Conservation (phyloP, 2,797 vertebrate species). For the Spinibarbus caldwelli region DNA sequence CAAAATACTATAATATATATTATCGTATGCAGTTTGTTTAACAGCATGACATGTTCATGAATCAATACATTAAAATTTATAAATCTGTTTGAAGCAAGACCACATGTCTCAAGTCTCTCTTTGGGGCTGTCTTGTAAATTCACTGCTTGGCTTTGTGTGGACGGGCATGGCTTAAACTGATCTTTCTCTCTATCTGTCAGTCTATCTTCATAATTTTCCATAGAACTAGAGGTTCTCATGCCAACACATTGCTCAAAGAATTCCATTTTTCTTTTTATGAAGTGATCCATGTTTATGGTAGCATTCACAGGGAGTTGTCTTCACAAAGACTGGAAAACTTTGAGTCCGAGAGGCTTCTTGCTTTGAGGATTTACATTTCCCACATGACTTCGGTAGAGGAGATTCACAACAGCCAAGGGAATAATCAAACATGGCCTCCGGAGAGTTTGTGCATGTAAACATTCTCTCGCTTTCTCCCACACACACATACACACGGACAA, state of each 20-base stretch:
- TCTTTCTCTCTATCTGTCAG: conserved; percentile 3
- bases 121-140: conserved; percentile 27
- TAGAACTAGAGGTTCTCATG: conserved; percentile 22
- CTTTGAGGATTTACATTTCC: conserved; percentile 22
- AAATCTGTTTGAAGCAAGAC: conserved; percentile 16
- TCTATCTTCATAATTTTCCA: conserved; percentile 18
- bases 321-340: neutral
- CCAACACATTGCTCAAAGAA: conserved; percentile 28
- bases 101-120: neutral
- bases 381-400: conserved; percentile 7
- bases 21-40: neutral
- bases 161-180: neutral
- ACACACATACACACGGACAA: neutral
- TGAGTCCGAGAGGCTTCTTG: neutral
- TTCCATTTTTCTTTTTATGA: conserved; percentile 31
- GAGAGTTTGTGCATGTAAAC: conserved; percentile 23
- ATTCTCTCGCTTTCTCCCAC: neutral
- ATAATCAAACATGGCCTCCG: conserved; percentile 43
- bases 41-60: neutral
- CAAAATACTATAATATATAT: neutral
- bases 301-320: neutral
- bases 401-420: conserved; percentile 23
- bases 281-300: neutral
- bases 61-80: conserved; percentile 7
- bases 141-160: conserved; percentile 11